Conservation (phyloP, 2,113 vertebrate genomes). For the Toxotes chatareus region DNA sequence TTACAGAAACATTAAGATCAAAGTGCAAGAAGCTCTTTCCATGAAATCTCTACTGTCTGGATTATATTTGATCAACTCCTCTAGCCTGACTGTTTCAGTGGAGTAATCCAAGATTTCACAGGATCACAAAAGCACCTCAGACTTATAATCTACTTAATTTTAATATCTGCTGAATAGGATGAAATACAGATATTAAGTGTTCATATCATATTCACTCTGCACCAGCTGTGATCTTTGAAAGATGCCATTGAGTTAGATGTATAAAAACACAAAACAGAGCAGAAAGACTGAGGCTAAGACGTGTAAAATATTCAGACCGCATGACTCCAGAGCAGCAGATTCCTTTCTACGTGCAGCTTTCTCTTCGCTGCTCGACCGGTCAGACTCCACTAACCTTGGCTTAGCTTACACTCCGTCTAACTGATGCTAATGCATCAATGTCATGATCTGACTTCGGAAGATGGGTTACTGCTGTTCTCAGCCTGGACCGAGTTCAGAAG, state of each 20-base stretch:
- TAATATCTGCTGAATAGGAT: background rate
- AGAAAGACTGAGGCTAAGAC: background rate
- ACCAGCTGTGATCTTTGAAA: background rate
- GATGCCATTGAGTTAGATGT: background rate
- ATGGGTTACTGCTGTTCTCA: background rate
- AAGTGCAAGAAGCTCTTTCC: background rate
- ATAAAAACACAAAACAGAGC: background rate
- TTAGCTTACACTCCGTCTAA: conserved; percentile 12
- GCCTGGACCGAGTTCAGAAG: background rate
- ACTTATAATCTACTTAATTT: background rate
- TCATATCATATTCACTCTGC: background rate
- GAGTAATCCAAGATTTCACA: background rate
- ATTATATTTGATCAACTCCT: conserved; percentile 3
- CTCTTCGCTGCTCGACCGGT: conserved; percentile 24
- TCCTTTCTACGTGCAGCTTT: background rate
- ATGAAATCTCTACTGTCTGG: background rate
- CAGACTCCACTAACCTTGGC: conserved; percentile 38
- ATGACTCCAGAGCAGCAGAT: background rate
- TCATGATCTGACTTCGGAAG: no score
- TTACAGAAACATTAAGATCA: background rate
- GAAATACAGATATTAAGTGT: background rate
- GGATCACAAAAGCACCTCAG: background rate
- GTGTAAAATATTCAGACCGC: background rate
- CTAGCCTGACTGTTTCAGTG: background rate
- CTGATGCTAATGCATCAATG: conserved; percentile 24